Base-by-base conservation (phyloP, 1,140 invertebrate genomes). In the Lepidostoma basale region DNA sequence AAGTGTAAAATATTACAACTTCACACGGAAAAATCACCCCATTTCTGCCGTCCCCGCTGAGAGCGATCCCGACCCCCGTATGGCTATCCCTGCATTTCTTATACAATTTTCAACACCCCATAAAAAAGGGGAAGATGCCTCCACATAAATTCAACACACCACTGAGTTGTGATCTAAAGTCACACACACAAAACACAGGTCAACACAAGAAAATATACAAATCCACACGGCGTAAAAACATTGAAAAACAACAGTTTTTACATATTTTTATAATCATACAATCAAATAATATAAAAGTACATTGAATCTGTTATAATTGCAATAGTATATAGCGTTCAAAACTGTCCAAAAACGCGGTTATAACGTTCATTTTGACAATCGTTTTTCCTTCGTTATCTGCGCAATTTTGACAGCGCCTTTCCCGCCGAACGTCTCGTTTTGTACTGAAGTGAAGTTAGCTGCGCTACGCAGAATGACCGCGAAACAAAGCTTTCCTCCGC, bases 141-240 rank as follows among this genome's bases (percentile, higher is more conserved):
- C 26, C 49, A 54, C 56, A 66, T 56, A 58, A 40, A 52, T 49
- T 66, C 52, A 56, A 66, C 63, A 56, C 63, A 66, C 56, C 63
- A 54, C 9, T 49, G 33, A 33, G 25, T 28, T 42, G 22, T 39
- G 39, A 9, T 58, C 36, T 30, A 58, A 58, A 58, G 54, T 58
- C 18, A 18, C 1, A 22, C 9, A 8, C 45, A 49, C 45, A 12
- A 10, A 22, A 18, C 18, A 1, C 33, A n/a, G 33, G 33, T 36
- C 33, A 36, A 36, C 33, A 36, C 33, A n/a, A 9, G 33, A 36
- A 3, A 36, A 1, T 36, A 36, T 6, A 2, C 5, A 9, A n/a
- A 36, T 36, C 33, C 9, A 36, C 10, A 36, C 10, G 10, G 33
- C 33, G 33, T 12, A n/a, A 36, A 36, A 36, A 36, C 14, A 12